Base-by-base conservation (phyloP, 2,888 invertebrate genomes). In the Esperia sulphurella region DNA sequence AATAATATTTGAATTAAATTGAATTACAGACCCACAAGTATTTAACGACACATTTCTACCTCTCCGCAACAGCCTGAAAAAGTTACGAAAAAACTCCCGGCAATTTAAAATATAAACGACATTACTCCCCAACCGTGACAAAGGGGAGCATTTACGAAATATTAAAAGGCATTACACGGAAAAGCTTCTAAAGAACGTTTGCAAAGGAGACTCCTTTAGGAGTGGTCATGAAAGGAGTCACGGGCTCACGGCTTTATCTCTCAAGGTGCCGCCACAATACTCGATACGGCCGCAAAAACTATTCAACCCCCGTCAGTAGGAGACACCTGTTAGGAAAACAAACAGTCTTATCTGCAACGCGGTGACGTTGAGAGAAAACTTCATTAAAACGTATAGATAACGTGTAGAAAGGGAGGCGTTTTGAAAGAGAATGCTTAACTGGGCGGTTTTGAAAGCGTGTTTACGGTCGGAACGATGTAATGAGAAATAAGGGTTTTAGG, bases 291-390 rank as follows among this genome's bases (percentile, higher is more conserved):
- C 50, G 58, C 59, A 64, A 72, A 69, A 80, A 83, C 81, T 82
- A 83, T 79, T 78, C 78, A 81, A 51, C 49, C 56, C 53, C 58
- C 62, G 67, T 63, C 61, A 57, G 49, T 54, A 51, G 41, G 59
- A 63, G 71, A 65, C 79, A 82, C 81, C 82, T 82, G 82, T 80
- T 79, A 75, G 65, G 56, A 52, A 57, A 51, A 47, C 51, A 55
- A 48, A n/a, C n/a, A 48, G 47, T 38, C 12, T 43, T 48, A 29
- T 43, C 41, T 29, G 21, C 21, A 3, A 21, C 21, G 2, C 21
- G 14, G 30, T 38, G 12, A 28, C 14, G 30, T 21, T 35, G 41
- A 44, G 41, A 50, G 51, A 45, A 48, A 46, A 48, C 48, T 48
- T 45, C 45, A 48, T 51, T 51, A 48, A 48, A 48, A 45, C 43